Base-by-base conservation (phyloP, 2,888 invertebrate genomes). In the Siphlonurus alternatus region DNA sequence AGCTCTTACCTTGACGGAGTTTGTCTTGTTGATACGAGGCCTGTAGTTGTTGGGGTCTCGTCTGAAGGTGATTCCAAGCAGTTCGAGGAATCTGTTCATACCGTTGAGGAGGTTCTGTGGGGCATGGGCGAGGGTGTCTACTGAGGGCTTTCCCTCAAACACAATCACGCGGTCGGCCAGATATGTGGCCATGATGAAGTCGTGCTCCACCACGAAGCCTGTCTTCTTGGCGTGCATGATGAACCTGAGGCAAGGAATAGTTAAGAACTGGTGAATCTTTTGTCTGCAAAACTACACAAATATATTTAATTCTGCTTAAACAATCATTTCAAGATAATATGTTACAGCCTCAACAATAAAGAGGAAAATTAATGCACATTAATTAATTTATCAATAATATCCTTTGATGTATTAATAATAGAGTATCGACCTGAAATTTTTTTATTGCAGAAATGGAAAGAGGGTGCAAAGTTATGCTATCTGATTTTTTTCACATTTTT, bases 111-210 rank as follows among this genome's bases (percentile, higher is more conserved):
- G 79, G 1, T 91, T 90, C 76, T 93, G 92, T 0, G 99, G 99
- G 70, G 89, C 83, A 73, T 93, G 92, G 1, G 99, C 99, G 0
- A 83, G 83, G 1, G 98, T 93, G 66, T 86, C 76, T 1, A 95
- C 83, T 0, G 97, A 96, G 0, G 99, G 98, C 59, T 79, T 79
- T 61, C 99, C 99, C 73, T 98, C 98, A 75, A 99, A 97, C 61
- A 99, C 98, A 69, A 99, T 96, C 2, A 99, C 99, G 59, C 98
- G 85, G 76, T 99, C 99, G 0, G 98, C 95, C 67, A 96, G 81
- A 76, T 99, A 99, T 0, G 99, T 99, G 19, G 98, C 98, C 99
- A 99, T 99, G 69, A 99, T 99, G 76, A 99, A 99, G 80, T 99
- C 98, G 86, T 99, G 99, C 85, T 99, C 99, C 1, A 99, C 99